Base-by-base conservation (phyloP, 2,113 vertebrate genomes). In the Mola mola region DNA sequence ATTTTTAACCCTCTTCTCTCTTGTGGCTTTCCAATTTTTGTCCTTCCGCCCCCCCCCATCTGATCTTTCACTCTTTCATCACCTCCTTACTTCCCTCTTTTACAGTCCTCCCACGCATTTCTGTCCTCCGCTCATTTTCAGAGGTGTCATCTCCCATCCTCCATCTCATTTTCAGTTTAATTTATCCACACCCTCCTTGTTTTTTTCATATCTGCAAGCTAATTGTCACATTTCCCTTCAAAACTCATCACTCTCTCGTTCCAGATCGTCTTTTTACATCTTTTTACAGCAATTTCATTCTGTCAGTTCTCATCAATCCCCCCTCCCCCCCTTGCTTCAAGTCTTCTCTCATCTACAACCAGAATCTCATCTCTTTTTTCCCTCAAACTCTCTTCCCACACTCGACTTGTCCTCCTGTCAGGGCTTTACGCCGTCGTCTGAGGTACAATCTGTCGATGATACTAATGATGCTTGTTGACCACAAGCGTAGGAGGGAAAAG, bases 341-440 rank as follows among this genome's bases (percentile, higher is more conserved):
- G 8, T 10, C 4, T 17, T 16, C 16, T 15, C 19, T 13, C 3
- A 10, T 19, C 38, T 20, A 11, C 8, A 19, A 8, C 20, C 15
- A 1, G 46, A 2, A 17, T 47, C 36, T 58, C 12, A 29, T 46
- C 9, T 46, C 4, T 4, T 5, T 4, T 5, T 16, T 6, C 26
- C 40, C 13, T 62, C n/a, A 24, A 28, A 28, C 0, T 17, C 33
- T 16, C 12, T 3, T 66, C 52, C 34, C 31, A 33, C 50, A 15
- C 40, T 53, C 31, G 5, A 16, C 61, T 55, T 31, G 34, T 56
- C 34, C 31, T 10, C 41, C 48, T 21, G 15, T 61, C 38, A 8
- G 50, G 17, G 42, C 46, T 26, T 2, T 60, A 47, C 20, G 56
- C 21, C 21, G 22, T 50, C 48, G 13, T 33, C 26, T 33, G 22